Base-by-base conservation (phyloP, 2,888 invertebrate genomes). In the Amphipoea oculea region DNA sequence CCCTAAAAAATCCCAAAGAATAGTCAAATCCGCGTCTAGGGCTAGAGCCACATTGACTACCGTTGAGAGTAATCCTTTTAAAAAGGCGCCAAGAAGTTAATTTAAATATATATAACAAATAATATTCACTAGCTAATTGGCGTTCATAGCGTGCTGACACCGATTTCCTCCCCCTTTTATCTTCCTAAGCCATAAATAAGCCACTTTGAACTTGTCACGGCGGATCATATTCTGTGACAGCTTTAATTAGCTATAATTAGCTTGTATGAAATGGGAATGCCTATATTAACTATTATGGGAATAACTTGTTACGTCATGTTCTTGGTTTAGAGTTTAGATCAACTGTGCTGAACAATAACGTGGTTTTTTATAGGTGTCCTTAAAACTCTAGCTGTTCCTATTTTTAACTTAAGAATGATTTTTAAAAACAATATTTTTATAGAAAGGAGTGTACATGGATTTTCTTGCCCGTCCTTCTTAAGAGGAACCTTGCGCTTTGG, bases 131-230 rank as follows among this genome's bases (percentile, higher is more conserved):
- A 71, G 51, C 70, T 79, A 77, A 87, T 86, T 83, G 82, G 73
- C 51, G 63, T 62, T 57, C 54, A 42, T 20, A 1, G 73, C 68
- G 73, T n/a, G 76, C 29, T 70, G 79, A 73, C 54, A 68, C 48
- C 2, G 12, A 68, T 68, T 73, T 73, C 81, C 73, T 60, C 42
- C 1, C n/a, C 29, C 73, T 81, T 87, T 83, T 60, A 85, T 87
- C 76, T 79, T 20, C 20, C 45, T 7, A 17, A 54, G 23, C 67
- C 65, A 62, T 70, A 79, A 73, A 86, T 67, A 87, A 54, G 6
- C 40, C 66, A 72, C 84, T 88, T 88, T 87, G 88, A 88, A 82
- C 82, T 86, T 23, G 81, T 74, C 84, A 77, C 69, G 81, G 66
- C 23, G 71, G 48, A 80, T 84, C 51, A 68, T 48, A 67, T 76